phyloP scores from a whole-genome alignment of 2,888 invertebrate genomes.

The Drosophila parthenogenetica region DNA sequence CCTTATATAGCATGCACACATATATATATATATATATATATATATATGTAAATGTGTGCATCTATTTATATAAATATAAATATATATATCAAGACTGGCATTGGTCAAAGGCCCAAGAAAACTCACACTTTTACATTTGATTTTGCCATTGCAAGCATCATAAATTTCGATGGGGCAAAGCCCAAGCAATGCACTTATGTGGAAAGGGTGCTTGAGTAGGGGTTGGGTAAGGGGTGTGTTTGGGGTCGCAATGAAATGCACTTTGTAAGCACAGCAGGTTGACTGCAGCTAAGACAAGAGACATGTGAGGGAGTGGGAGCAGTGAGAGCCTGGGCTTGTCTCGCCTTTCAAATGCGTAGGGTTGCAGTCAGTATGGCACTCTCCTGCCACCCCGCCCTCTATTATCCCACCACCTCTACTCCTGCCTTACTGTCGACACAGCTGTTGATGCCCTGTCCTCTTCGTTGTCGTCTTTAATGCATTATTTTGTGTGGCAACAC shows the following conservation, averaged over 20 bases:
- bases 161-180: constrained; percentile 49
- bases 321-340: constrained; percentile 16
- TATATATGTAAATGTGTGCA: constrained; percentile 2
- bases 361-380: constrained; percentile 33
- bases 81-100: constrained; percentile 46
- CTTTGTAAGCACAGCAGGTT: constrained; percentile 49
- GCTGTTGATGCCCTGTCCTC: constrained; percentile 57
- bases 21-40: constrained; percentile 7
- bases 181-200: constrained; percentile 10
- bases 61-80: constrained; percentile 1
- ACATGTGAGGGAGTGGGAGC: not conserved
- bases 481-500: constrained; percentile 81
- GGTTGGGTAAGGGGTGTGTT: not conserved
- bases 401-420: not conserved
- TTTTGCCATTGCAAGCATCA: constrained; percentile 45
- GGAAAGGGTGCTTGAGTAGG: not conserved
- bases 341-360: constrained; percentile 41
- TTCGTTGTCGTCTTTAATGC: constrained; percentile 75
- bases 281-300: constrained; percentile 33
- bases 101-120: constrained; percentile 75
- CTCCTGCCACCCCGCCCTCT: not conserved
- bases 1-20: constrained; percentile 38
- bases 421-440: constrained; percentile 47
- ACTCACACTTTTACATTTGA: constrained; percentile 64
- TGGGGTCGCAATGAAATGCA: constrained; percentile 35